Evolutionary conservation across 2,888 invertebrate species (phyloP).

Genomic region (Noctua comes): DNA sequence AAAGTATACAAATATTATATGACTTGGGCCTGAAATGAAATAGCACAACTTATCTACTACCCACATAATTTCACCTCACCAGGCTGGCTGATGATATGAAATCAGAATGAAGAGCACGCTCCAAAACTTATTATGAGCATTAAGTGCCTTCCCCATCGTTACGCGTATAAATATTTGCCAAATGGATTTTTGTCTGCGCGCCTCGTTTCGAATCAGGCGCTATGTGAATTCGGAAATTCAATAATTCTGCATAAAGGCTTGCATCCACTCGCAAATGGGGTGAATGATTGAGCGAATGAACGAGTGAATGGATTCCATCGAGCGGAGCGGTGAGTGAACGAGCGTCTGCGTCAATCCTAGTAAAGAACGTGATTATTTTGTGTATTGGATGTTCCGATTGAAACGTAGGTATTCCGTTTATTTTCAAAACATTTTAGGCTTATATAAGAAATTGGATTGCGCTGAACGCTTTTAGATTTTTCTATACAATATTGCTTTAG

Average conservation of each 20-base stretch:
- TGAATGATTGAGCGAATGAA: conserved; percentile 83
- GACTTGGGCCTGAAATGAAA: conserved; percentile 5
- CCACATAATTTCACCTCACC: conserved; percentile 9
- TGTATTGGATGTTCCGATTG: conserved; percentile 75
- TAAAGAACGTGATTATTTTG: conserved; percentile 80
- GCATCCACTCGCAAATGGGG: conserved; percentile 79
- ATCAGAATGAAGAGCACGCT: conserved; percentile 54
- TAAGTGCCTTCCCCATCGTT: conserved; percentile 65
- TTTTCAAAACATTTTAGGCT: conserved; percentile 73
- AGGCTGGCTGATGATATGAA: conserved; percentile 38
- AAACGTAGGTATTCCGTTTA: conserved; percentile 73
- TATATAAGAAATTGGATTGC: conserved; percentile 69
- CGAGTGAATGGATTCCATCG: conserved; percentile 79
- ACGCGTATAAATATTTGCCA: conserved; percentile 76
- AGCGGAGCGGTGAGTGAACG: conserved; percentile 71
- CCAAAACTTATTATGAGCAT: conserved; percentile 64
- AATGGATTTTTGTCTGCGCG: conserved; percentile 78
- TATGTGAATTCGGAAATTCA: conserved; percentile 82
- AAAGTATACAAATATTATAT: not conserved
- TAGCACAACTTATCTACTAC: conserved; percentile 7
- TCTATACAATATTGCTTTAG: conserved; percentile 61
- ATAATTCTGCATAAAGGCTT: conserved; percentile 85
- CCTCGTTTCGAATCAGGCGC: conserved; percentile 67
- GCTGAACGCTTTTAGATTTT: conserved; percentile 67
- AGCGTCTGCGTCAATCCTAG: conserved; percentile 73